A percentile compares a stretch with the other conserved stretches of the same genome.
phyloP scores from a whole-genome alignment of 2,888 invertebrate genomes.

The Hirtodrosophila alboralis region DNA sequence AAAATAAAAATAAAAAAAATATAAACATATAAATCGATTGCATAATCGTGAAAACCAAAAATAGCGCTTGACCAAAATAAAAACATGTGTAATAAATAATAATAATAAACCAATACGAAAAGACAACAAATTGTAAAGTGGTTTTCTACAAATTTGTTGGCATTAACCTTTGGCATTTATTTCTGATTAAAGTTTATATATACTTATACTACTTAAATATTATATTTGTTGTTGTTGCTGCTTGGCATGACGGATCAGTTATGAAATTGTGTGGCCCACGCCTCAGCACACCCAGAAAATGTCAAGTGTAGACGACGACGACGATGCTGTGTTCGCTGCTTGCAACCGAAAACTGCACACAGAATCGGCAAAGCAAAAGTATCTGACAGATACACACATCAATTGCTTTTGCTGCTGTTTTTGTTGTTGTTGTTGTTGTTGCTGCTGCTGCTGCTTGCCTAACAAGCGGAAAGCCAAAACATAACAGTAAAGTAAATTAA shows the following conservation, averaged over 20 bases:
- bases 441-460: slow-evolving; percentile 53
- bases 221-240: too few relatives aligned
- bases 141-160: slow-evolving; percentile 54
- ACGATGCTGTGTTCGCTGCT: slow-evolving; percentile 7
- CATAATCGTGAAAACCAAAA: slow-evolving; percentile 33
- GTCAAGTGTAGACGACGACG: slow-evolving; percentile 53
- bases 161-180: slow-evolving; percentile 73
- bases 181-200: slow-evolving; percentile 25
- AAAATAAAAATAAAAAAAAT: slow-evolving; percentile 11
- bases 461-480: slow-evolving; percentile 74
- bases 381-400: slow-evolving; percentile 66
- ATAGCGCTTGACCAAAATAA: slow-evolving; percentile 44
- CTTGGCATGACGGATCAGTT: slow-evolving; percentile 53
- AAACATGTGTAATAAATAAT: slow-evolving; percentile 36
- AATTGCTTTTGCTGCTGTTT: slow-evolving; percentile 36
- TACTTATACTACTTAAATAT: slow-evolving; percentile 15
- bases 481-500: slow-evolving; percentile 76
- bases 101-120: slow-evolving; percentile 24
- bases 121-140: slow-evolving; percentile 24
- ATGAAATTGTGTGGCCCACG: slow-evolving; percentile 59
- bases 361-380: slow-evolving; percentile 60
- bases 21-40: slow-evolving; percentile 40
- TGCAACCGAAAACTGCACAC: slow-evolving; percentile 34
- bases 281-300: slow-evolving; percentile 66
- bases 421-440: slow-evolving; percentile 27